A percentile compares a stretch with the other conserved stretches of the same genome.
Conservation (phyloP, 2,888 invertebrate genomes). For the Megaustenia siamemsis region DNA sequence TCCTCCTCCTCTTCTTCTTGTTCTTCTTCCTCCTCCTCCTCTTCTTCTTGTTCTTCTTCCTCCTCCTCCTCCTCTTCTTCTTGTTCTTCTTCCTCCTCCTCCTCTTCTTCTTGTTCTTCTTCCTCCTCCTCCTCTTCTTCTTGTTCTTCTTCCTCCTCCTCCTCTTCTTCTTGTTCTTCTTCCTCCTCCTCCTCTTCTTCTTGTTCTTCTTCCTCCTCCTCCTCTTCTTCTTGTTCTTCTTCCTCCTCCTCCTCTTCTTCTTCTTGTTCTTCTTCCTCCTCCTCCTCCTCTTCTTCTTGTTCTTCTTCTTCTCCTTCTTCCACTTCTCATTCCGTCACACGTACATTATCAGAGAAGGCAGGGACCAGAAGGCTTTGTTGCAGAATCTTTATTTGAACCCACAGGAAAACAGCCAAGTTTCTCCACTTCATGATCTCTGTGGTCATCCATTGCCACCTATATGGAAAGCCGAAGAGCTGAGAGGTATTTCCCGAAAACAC, state of each 20-base stretch:
- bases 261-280: not conserved
- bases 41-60: not conserved
- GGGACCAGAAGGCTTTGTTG: no score
- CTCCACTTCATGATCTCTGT: no score
- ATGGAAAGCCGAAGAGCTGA: no score
- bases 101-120: not conserved
- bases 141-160: not conserved
- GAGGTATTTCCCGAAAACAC: no score
- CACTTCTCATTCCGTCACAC: no score
- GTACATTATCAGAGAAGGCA: no score
- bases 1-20: not conserved
- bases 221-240: not conserved
- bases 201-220: not conserved
- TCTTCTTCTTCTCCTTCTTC: no score
- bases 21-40: not conserved
- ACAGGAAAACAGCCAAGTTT: no score
- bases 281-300: not conserved
- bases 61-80: not conserved
- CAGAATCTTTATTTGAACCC: no score
- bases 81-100: not conserved
- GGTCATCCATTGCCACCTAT: no score
- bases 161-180: not conserved
- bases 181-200: no score
- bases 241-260: not conserved
- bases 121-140: not conserved